Evolutionary conservation across 2,113 vertebrate species (phyloP), one percentile per base, ranked within the genome.

Genomic region (Struthidea cinerea): DNA sequence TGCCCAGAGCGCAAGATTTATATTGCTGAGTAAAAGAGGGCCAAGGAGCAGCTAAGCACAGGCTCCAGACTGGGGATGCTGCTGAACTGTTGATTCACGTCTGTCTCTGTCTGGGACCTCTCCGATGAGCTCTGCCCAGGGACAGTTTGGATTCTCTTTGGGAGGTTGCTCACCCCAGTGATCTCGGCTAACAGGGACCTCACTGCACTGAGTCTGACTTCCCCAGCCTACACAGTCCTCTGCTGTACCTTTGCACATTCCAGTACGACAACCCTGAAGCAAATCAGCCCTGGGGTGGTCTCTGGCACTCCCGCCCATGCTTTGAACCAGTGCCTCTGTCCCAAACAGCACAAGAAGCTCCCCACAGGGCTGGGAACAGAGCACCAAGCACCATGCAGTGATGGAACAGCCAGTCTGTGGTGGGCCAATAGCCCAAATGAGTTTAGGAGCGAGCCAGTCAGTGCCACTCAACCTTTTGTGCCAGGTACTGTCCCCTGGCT

Each of bases 251-350:
- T 67, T 44, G 24, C 46, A 30, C 33, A 4, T 46, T 26, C 26
- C 55, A 21, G 12, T 11, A 5, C 0, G 0, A 30, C 10, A 32
- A 1, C 10, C 27, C 10, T 1, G 27, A 7, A 24, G 27, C 27
- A 60, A 47, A 69, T 26, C 52, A 63, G 21, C 27, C 21, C 69
- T 33, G 17, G 26, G 9, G 22, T 21, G 47, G 9, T 39, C 55
- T 87, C 57, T 28, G 64, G 26, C n/a, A 46, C 37, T 39, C 9
- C 41, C 47, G 33, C 52, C 47, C 10, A 2, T 9, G 27, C 33
- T 44, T 37, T 73, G 41, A 90, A 30, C 28, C 28, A 33, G 17
- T 30, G 41, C 61, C 41, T 44, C 52, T 61, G 80, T 49, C n/a
- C 44, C 44, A 83, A 19, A 22, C 1, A 67, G 42, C 11, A 32